Conservation (phyloP, 2,888 invertebrate species). For the Creontiades dilutus region DNA sequence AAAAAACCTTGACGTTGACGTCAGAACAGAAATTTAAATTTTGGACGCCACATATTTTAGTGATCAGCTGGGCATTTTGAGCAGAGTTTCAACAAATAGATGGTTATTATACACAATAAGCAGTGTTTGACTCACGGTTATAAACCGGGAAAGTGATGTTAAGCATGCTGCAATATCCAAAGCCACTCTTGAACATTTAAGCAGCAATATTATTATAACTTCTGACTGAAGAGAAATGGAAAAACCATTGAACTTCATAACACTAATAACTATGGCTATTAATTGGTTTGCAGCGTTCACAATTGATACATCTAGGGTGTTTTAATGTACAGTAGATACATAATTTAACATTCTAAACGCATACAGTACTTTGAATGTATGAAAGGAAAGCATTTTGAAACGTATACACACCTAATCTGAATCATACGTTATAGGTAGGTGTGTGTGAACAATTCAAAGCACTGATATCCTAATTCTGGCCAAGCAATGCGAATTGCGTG, state of each 20-base stretch:
- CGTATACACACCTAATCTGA: background rate
- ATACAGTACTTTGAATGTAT: slow-evolving; percentile 44
- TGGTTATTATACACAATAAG: too few species aligned
- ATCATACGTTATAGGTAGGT: slow-evolving; percentile 21
- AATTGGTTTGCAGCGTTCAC: slow-evolving; percentile 18
- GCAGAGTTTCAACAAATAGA: too few species aligned
- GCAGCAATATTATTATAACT: slow-evolving; percentile 44
- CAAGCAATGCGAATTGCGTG: slow-evolving; percentile 66
- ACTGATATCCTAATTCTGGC: slow-evolving; percentile 16
- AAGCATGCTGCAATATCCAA: slow-evolving; percentile 55
- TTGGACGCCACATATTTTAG: too few species aligned
- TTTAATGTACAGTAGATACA: slow-evolving; percentile 31
- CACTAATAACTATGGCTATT: slow-evolving; percentile 35
- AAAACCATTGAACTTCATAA: slow-evolving; percentile 48
- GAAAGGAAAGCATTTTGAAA: slow-evolving; percentile 44
- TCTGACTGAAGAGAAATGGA: slow-evolving; percentile 63
- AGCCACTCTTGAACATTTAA: slow-evolving; percentile 59
- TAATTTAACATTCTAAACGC: slow-evolving; percentile 35
- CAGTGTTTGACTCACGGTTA: too few species aligned
- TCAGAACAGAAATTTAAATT: too few species aligned
- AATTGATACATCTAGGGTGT: background rate
- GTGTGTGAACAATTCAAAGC: background rate
- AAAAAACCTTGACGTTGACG: too few species aligned
- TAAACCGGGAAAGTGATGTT: background rate
- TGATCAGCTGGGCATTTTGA: too few species aligned